Percentiles rank a stretch among this genome's conserved stretches.
Evolutionary conservation across 2,888 invertebrate genomes (phyloP).

Genomic region (Palloptera scutellata): DNA sequence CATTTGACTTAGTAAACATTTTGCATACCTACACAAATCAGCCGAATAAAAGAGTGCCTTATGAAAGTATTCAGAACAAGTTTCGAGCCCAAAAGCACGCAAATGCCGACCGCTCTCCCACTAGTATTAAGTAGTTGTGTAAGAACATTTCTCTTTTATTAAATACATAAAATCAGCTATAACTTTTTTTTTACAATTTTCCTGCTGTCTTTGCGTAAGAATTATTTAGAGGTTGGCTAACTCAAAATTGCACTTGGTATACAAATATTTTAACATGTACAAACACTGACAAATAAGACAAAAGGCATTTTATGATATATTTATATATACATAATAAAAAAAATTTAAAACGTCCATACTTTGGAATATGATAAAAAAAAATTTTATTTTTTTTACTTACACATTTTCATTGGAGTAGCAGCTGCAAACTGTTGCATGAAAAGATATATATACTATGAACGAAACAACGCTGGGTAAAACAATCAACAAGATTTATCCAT

Average conservation of each 20-base stretch:
- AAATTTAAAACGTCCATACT: neutral
- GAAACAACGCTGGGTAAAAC: neutral
- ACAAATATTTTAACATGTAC: neutral
- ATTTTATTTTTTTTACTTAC: neutral
- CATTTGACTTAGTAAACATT: too few species aligned
- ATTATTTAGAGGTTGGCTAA: neutral
- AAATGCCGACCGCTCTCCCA: too few species aligned
- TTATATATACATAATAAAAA: neutral
- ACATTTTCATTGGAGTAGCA: too few species aligned
- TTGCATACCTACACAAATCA: too few species aligned
- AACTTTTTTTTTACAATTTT: neutral
- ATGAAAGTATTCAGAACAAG: too few species aligned
- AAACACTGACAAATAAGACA: neutral
- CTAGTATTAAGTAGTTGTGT: too few species aligned
- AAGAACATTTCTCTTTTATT: neutral
- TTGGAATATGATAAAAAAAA: neutral
- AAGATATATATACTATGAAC: neutral
- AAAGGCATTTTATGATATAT: neutral
- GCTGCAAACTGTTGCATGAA: neutral
- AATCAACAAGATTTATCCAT: slow-evolving; percentile 31
- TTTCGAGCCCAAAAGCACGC: too few species aligned
- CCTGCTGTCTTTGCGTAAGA: too few species aligned
- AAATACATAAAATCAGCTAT: neutral
- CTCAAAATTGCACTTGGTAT: slow-evolving; percentile 16
- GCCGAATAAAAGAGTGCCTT: too few species aligned